Evolutionary conservation across 2,797 vertebrate species (phyloP).

Genomic region (Geotrypetes seraphini): DNA sequence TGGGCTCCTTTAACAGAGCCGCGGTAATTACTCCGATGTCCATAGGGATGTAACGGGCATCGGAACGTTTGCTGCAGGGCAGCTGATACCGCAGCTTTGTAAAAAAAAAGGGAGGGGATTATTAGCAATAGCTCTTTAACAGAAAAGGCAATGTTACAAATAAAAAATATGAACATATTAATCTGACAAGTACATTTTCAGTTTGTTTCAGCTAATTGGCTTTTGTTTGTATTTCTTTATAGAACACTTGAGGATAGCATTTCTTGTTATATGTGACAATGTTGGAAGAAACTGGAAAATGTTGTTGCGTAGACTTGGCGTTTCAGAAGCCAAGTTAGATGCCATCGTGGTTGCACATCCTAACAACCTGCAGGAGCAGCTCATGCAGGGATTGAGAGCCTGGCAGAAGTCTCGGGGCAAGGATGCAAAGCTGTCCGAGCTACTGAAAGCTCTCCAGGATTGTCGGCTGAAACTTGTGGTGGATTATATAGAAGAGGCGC

Average conservation of each 20-base stretch:
- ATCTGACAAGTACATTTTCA: too few species aligned
- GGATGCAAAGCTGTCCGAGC: slow-evolving; percentile 8
- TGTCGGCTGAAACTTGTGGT: slow-evolving; percentile 48
- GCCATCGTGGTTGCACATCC: slow-evolving; percentile 34
- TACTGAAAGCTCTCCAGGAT: slow-evolving; percentile 39
- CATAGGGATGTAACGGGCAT: too few species aligned
- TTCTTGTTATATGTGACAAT: slow-evolving; percentile 21
- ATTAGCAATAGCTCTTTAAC: too few species aligned
- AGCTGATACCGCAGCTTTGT: too few species aligned
- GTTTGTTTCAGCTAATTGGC: too few species aligned
- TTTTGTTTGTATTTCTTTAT: too few species aligned
- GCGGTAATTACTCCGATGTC: too few species aligned
- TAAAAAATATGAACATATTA: too few species aligned
- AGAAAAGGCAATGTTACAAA: too few species aligned
- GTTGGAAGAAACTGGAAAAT: slow-evolving; percentile 45
- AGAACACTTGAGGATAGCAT: slow-evolving; percentile 39
- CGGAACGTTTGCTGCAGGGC: too few species aligned
- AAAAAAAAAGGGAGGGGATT: too few species aligned
- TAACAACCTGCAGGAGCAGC: slow-evolving; percentile 40
- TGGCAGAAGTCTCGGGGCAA: slow-evolving; percentile 39
- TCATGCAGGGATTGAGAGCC: slow-evolving; percentile 37
- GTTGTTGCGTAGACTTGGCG: slow-evolving; percentile 45
- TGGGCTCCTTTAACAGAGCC: too few species aligned
- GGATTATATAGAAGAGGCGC: slow-evolving; percentile 31
- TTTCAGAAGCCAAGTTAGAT: slow-evolving; percentile 37